These are phyloP conservation scores for Myiopsitta monachus DNA, from an alignment of 2,113 vertebrate genomes.

Conservation along the genomic window DNA sequence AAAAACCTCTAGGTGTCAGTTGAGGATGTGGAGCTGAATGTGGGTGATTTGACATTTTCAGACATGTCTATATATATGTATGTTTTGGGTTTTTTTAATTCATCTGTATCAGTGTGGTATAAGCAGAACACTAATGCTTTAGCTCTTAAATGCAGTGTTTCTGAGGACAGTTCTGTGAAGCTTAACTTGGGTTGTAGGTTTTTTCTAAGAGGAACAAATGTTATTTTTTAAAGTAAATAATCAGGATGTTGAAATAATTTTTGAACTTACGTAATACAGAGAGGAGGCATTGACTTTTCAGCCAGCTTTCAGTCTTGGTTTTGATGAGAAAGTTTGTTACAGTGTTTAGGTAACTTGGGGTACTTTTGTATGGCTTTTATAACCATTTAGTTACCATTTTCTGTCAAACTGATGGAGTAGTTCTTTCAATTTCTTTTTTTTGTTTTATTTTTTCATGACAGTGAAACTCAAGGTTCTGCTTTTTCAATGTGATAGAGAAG, in stretches of 20 bases:
- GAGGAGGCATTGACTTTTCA: not conserved
- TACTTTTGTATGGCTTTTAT: not conserved
- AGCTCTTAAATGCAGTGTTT: not conserved
- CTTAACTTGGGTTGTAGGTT: not conserved
- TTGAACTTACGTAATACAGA: not conserved
- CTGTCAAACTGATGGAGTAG: not conserved
- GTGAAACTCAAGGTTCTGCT: not conserved
- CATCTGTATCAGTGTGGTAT: not conserved
- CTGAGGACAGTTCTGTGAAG: not conserved
- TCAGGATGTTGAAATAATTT: not conserved
- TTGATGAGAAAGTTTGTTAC: not conserved
- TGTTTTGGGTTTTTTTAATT: not conserved
- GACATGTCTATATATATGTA: not conserved
- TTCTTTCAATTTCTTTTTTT: not conserved
- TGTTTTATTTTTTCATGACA: not conserved
- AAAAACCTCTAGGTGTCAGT: not conserved
- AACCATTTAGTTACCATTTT: not conserved
- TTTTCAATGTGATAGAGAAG: not conserved
- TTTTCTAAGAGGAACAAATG: not conserved
- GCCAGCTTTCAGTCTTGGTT: not conserved
- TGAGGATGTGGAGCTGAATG: not conserved
- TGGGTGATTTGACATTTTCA: not conserved
- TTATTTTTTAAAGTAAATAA: not conserved
- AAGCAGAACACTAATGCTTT: not conserved
- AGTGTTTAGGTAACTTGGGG: not conserved